Conservation (phyloP, 2,888 invertebrate genomes). For the Drosophila paracracens region DNA sequence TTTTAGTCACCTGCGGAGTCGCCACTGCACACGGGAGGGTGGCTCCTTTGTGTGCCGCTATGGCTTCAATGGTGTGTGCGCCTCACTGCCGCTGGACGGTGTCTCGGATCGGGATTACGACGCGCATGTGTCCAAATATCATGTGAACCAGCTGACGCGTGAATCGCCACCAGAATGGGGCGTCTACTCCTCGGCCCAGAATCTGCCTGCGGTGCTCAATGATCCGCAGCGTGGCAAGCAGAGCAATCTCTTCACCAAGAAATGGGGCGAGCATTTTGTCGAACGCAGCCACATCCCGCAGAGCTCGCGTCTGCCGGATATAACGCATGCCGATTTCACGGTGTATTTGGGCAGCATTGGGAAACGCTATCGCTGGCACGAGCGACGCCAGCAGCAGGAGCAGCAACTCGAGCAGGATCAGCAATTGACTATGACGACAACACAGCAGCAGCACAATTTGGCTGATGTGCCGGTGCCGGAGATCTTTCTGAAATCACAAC, state of each 20-base stretch:
- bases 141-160: conserved; percentile 85
- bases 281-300: conserved; percentile 92
- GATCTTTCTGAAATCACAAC: conserved; percentile 92
- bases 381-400: conserved; percentile 89
- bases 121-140: conserved; percentile 91
- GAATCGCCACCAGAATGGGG: conserved; percentile 86
- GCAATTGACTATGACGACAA: neutral
- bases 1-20: conserved; percentile 91
- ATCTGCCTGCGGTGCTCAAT: conserved; percentile 97
- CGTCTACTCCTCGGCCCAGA: conserved; percentile 94
- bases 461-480: conserved; percentile 92
- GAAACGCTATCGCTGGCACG: conserved; percentile 88
- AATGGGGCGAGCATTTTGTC: conserved; percentile 98
- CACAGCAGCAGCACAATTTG: conserved; percentile 84
- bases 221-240: conserved; percentile 97
- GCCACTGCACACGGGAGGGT: conserved; percentile 93
- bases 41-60: conserved; percentile 95
- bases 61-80: conserved; percentile 94
- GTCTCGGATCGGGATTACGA: conserved; percentile 95
- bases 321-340: conserved; percentile 94
- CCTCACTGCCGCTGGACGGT: conserved; percentile 94
- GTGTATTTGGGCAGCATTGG: conserved; percentile 92
- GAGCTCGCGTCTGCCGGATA: conserved; percentile 93
- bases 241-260: conserved; percentile 96
- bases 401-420: conserved; percentile 82